Evolutionary conservation across 2,888 invertebrate genomes (phyloP).

Genomic region (Penaeus monodon): DNA sequence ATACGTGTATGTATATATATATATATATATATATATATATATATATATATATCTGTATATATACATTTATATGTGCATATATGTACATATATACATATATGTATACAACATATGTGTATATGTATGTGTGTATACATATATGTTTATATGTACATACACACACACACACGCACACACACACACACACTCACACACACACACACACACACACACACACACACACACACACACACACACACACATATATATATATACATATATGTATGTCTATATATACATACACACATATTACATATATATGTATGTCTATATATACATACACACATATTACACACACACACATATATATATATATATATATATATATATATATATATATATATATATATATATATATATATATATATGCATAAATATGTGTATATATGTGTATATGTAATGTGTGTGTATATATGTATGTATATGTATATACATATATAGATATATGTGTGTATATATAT

Average conservation of each 20-base stretch:
- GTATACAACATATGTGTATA: conserved; percentile 3
- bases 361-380: not conserved
- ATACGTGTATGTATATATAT: not conserved
- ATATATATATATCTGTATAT: not conserved
- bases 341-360: conserved; percentile 9
- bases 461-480: not conserved
- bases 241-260: conserved; percentile 19
- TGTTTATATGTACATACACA: not conserved
- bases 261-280: conserved; percentile 3
- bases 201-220: not conserved
- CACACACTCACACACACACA: too few relatives aligned
- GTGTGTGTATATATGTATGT: not conserved
- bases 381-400: conserved; percentile 16
- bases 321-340: not conserved
- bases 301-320: not conserved
- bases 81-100: conserved; percentile 5
- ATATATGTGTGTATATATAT: too few relatives aligned
- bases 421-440: not conserved
- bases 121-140: conserved; percentile 2
- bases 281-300: not conserved
- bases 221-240: not conserved
- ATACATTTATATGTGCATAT: not conserved
- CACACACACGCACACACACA: not conserved
- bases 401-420: not conserved
- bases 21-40: conserved; percentile 3